Base-by-base conservation (phyloP, 2,113 vertebrate species). In the Elanoides forficatus region DNA sequence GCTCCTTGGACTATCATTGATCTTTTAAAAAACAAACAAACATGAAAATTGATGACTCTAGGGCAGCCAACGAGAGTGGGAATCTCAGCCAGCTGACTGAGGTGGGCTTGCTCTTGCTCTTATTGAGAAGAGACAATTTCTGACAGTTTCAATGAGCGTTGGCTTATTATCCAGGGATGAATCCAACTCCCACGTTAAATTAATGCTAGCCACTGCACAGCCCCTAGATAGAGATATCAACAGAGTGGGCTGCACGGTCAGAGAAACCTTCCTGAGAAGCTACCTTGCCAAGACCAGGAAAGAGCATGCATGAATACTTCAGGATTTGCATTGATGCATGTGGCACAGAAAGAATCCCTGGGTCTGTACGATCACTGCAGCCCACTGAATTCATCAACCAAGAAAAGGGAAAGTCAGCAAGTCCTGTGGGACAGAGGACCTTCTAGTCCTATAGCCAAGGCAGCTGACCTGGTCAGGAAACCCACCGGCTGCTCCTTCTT, bases 351-450 rank as follows among this genome's bases (percentile, higher is more conserved):
- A 30, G 55, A 67, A 45, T 38, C 43, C 63, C 42, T 29, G 25
- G 16, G 4, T 89, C 30, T 2, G 1, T 16, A 38, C 1, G 1
- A 34, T 19, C 6, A 2, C 59, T 80, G 58, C 0, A 0, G 45
- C 42, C 14, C 47, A 50, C 43, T 60, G 50, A 76, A 66, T 50
- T 50, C 0, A 4, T 42, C 45, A 70, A 4, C 25, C 42, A 48
- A 73, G 25, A 29, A 76, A 42, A 80, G 13, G 23, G 45, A 48
- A 60, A 62, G 7, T 66, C n/a, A 36, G 17, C 36, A 70, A 83
- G 30, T 45, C 62, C n/a, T 36, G 19, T 1, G 9, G 75, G 19
- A 88, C 40, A 62, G 48, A 76, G 26, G 29, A 76, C 26, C 34
- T 86, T 59, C 38, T 76, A 38, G n/a, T 62, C 32, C 50, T 50